Evolutionary conservation across 2,797 vertebrate species (phyloP), one percentile per base, ranked within the genome.

Genomic region (Poliocrania exsul): DNA sequence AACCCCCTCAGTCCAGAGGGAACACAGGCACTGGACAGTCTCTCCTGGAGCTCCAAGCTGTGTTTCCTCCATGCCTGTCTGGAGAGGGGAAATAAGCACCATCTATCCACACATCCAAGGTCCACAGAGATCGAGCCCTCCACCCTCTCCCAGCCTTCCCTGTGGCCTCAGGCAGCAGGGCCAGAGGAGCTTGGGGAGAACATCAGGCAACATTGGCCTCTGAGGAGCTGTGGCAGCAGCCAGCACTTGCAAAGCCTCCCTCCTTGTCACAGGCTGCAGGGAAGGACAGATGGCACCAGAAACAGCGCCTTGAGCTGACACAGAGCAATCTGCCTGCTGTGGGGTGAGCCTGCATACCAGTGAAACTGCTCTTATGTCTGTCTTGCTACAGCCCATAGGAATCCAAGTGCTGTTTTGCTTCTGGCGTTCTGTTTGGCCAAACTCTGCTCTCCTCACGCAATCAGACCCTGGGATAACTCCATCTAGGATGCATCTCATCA

Each of bases 371-470:
- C 56, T 53, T 12, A 25, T 7, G 42, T 28, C 8, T 3, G 10
- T 4, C 71, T 66, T 1, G 17, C 31, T 53, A n/a, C 26, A 16
- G 23, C 2, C 42, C 3, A 0, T 0, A 35, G 53, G 65, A 78
- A 58, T 9, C 26, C 37, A 51, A 61, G 53, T 2, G 31, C 54
- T 0, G 0, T 21, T 64, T 42, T 37, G 35, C 82, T 92, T 53
- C 40, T 4, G 25, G 8, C 8, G 6, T 1, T 33, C 65, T 28
- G 12, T 61, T 49, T 49, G 78, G 38, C 21, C 67, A 16, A 74
- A 51, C 19, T 10, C 31, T 1, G 0, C 4, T 0, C 42, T 69
- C 54, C 40, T 50, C 29, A 2, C 1, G 0, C 16, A 31, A 67
- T 4, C 40, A 53, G 58, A 29, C 13, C 19, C 37, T 13, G 33